These are phyloP conservation scores for Athalia cordata DNA, from an alignment of 2,888 invertebrate species.

Conservation along the genomic window DNA sequence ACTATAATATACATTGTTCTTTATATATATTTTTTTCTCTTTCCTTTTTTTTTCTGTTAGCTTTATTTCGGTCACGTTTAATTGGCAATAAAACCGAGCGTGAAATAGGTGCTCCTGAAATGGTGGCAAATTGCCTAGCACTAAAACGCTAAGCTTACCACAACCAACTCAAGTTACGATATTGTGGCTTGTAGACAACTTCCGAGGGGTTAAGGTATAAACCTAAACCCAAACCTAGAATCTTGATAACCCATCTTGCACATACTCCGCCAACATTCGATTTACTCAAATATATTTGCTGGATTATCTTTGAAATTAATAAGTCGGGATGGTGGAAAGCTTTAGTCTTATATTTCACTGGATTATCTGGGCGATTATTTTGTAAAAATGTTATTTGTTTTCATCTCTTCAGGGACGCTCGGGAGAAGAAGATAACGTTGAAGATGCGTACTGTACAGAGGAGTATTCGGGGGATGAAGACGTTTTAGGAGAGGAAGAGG, in stretches of 20 bases:
- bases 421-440: constrained; percentile 61
- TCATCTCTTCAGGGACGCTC: constrained; percentile 60
- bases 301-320: too few species aligned
- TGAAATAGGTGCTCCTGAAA: constrained; percentile 33
- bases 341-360: too few species aligned
- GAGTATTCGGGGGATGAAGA: constrained; percentile 58
- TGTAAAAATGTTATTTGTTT: constrained; percentile 32
- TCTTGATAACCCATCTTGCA: too few species aligned
- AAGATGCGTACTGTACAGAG: constrained; percentile 52
- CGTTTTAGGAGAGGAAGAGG: constrained; percentile 67
- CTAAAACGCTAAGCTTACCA: constrained; percentile 5
- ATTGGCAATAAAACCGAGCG: constrained; percentile 30
- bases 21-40: constrained; percentile 34
- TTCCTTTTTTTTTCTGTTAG: not conserved
- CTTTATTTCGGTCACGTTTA: constrained; percentile 37
- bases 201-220: too few species aligned
- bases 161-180: too few species aligned
- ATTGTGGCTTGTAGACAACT: too few species aligned
- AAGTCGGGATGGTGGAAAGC: too few species aligned
- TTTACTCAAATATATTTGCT: too few species aligned
- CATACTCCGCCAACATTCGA: too few species aligned
- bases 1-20: constrained; percentile 1
- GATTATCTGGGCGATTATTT: not conserved
- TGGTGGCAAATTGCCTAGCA: constrained; percentile 24
- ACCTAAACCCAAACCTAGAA: too few species aligned